A percentile compares a stretch with the other conserved stretches of the same genome.
Evolutionary conservation across 2,797 vertebrate species (phyloP).

Genomic region (Anniella stebbinsi): DNA sequence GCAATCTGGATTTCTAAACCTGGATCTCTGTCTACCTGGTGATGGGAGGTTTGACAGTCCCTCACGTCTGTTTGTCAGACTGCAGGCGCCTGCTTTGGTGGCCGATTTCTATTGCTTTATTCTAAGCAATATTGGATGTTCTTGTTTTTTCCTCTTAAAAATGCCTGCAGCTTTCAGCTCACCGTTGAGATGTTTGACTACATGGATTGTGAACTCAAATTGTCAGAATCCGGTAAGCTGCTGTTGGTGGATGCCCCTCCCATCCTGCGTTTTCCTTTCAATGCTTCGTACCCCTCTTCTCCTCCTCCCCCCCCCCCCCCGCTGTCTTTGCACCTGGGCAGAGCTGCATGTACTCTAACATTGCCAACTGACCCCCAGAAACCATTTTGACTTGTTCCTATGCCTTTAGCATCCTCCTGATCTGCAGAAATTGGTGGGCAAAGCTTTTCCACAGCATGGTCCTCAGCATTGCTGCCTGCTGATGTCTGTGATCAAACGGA

Average conservation of each 20-base stretch:
- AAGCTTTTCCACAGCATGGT: too few species aligned
- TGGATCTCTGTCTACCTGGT: background rate
- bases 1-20: background rate
- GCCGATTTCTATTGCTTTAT: background rate
- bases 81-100: background rate
- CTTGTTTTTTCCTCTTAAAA: background rate
- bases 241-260: background rate
- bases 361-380: background rate
- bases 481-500: background rate
- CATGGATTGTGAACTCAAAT: constrained; percentile 92
- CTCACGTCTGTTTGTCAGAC: background rate
- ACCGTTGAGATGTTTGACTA: constrained; percentile 98
- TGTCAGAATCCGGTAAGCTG: constrained; percentile 92
- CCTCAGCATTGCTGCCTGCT: background rate
- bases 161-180: constrained; percentile 93
- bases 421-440: background rate
- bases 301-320: too few species aligned
- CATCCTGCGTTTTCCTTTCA: constrained; percentile 29
- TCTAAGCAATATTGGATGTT: background rate
- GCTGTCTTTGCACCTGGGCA: background rate
- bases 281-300: background rate
- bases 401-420: background rate
- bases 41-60: background rate
- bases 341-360: background rate
- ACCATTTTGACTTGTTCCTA: background rate